Conservation (phyloP, 2,888 invertebrate species). For the Dynastes grantii region DNA sequence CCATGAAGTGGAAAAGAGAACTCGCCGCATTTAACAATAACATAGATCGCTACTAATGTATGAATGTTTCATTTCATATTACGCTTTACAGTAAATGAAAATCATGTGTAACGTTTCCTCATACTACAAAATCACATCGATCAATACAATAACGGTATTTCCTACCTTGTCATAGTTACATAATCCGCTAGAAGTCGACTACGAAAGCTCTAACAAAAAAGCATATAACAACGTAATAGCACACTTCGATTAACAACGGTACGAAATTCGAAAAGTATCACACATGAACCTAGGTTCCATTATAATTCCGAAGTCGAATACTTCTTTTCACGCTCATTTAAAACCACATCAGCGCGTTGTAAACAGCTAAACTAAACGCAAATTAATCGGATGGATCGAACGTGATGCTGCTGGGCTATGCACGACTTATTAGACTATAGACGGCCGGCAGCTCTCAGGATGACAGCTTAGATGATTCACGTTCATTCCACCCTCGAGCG, state of each 20-base stretch:
- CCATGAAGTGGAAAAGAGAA: too few relatives aligned
- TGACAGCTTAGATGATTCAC: constrained; percentile 42
- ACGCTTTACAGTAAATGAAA: too few relatives aligned
- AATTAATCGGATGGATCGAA: constrained; percentile 32
- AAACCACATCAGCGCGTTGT: constrained; percentile 24
- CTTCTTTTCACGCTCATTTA: neutral
- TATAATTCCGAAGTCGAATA: neutral
- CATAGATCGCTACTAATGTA: too few relatives aligned
- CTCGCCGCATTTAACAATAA: too few relatives aligned
- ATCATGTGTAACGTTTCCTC: too few relatives aligned
- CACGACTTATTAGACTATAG: neutral
- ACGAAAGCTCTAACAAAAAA: neutral
- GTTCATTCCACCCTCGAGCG: constrained; percentile 35
- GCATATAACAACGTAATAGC: neutral
- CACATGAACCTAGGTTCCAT: neutral
- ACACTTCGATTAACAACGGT: neutral
- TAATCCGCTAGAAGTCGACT: neutral
- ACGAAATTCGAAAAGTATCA: neutral
- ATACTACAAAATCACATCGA: too few relatives aligned
- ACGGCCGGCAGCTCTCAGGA: neutral
- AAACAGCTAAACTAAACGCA: neutral
- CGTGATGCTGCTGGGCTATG: neutral
- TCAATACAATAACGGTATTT: neutral
- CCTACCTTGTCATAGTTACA: constrained; percentile 11
- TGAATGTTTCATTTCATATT: too few relatives aligned